Evolutionary conservation across 2,797 vertebrate genomes (phyloP).

Genomic region (Crenichthys baileyi): DNA sequence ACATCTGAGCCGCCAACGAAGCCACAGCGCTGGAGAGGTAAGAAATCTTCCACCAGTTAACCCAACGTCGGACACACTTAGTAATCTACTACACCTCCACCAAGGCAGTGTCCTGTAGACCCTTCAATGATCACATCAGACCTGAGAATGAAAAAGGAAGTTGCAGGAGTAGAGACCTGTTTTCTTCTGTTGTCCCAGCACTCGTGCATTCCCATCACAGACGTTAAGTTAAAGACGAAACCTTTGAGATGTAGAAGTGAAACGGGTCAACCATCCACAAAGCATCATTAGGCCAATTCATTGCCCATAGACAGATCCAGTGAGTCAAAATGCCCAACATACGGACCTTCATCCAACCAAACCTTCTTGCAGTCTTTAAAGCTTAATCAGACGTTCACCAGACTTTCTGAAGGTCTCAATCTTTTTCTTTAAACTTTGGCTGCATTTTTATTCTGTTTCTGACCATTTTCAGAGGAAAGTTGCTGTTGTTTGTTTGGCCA

Average conservation of each 20-base stretch:
- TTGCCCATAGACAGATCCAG: neutral
- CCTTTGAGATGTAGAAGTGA: neutral
- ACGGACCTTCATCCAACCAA: too few relatives aligned
- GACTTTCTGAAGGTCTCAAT: neutral
- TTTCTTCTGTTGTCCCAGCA: neutral
- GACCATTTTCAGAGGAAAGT: neutral
- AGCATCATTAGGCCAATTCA: too few relatives aligned
- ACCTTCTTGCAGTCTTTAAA: neutral
- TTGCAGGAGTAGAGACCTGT: too few relatives aligned
- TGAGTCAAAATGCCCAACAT: neutral
- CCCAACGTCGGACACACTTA: neutral
- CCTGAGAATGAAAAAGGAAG: neutral
- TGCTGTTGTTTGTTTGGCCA: too few relatives aligned
- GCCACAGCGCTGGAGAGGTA: constrained; percentile 97
- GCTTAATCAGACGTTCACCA: neutral
- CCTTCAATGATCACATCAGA: neutral
- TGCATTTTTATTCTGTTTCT: neutral
- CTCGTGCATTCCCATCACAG: neutral
- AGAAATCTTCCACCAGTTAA: constrained; percentile 54
- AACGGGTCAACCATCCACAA: too few relatives aligned
- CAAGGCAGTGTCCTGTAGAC: too few relatives aligned
- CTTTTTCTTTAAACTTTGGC: neutral
- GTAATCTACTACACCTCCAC: too few relatives aligned
- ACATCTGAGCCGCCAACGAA: constrained; percentile 93
- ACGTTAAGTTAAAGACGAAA: neutral